These are phyloP conservation scores for Cataglyphis cursor DNA, from an alignment of 2,888 invertebrate genomes.

Conservation along the genomic window DNA sequence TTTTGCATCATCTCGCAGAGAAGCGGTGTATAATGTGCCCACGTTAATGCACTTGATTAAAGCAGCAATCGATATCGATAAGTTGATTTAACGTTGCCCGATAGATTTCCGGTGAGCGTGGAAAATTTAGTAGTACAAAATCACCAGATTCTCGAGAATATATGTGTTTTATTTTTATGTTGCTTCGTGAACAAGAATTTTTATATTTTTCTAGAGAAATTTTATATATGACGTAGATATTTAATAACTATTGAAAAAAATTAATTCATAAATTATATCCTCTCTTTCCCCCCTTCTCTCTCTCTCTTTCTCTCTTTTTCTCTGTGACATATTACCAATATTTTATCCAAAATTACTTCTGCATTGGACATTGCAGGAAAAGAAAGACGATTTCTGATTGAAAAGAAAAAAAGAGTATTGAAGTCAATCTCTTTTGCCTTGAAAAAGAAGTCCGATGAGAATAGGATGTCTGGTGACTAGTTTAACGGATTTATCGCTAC, in stretches of 20 bases:
- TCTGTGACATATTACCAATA: slow-evolving; percentile 7
- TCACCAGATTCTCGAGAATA: neutral
- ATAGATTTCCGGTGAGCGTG: neutral
- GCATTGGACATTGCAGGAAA: neutral
- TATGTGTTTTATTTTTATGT: neutral
- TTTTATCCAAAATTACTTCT: slow-evolving; percentile 4
- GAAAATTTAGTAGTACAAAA: neutral
- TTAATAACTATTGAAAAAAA: neutral
- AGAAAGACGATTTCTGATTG: slow-evolving; percentile 8
- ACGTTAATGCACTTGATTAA: slow-evolving; percentile 31
- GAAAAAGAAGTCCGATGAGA: slow-evolving; percentile 28
- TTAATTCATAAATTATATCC: slow-evolving; percentile 21
- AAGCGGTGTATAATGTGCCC: neutral
- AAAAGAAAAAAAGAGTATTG: slow-evolving; percentile 6
- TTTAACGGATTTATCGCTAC: slow-evolving; percentile 42
- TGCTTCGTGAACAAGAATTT: neutral
- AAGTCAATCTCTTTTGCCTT: neutral
- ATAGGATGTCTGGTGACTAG: slow-evolving; percentile 39
- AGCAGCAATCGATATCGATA: slow-evolving; percentile 28
- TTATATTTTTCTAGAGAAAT: neutral
- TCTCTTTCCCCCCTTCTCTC: neutral
- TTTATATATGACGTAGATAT: neutral
- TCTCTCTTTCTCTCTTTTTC: too few relatives aligned
- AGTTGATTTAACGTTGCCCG: slow-evolving; percentile 24
- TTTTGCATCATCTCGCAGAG: slow-evolving; percentile 32